Base-by-base conservation (phyloP, 53 echinoderm and acorn worm genomes). In the Crossaster papposus region DNA sequence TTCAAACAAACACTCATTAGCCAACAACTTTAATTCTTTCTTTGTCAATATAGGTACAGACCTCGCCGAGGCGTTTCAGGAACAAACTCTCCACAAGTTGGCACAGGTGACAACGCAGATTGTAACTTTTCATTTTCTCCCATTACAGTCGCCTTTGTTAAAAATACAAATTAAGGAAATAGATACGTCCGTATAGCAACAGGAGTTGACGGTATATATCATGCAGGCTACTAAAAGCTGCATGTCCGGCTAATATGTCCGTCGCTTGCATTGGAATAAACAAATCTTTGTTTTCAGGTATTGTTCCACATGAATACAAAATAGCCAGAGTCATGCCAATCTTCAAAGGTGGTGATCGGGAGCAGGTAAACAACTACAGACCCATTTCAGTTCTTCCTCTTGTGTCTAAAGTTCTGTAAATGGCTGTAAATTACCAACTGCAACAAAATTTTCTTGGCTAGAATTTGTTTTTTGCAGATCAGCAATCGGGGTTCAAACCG, bases 331-430 rank as follows among this genome's bases (percentile, higher is more conserved):
- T 72, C 35, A 72, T 32, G 6, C 72, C 72, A 32, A 30, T 72
- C 7, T 72, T 72, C 35, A 72, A 72, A 72, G 72, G 72, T 72
- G 72, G 72, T 34, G 35, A 72, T 72, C 31, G 32, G 7, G 72
- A 28, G 30, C 23, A 72, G 29, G 14, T 72, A 10, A 32, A 6
- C 7, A 34, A 72, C 26, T 28, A 72, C 35, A 72, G 72, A 34
- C 30, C 30, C 35, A 72, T 72, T 15, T 72, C 72, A 30, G 72
- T 28, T 72, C 72, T 71, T 26, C 72, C 72, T n/a, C 72, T 72
- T 37, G 34, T 33, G 11, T 76, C 76, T 22, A 76, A 76, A 76
- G 30, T 76, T 35, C 35, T 76, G 4, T 30, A 76, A 36, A 35
- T 7, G 76, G 35, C 36, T 22, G 76, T 76, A 12, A 35, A 76